Conservation (phyloP, 2,113 vertebrate species). For the Rutilus rutilus region DNA sequence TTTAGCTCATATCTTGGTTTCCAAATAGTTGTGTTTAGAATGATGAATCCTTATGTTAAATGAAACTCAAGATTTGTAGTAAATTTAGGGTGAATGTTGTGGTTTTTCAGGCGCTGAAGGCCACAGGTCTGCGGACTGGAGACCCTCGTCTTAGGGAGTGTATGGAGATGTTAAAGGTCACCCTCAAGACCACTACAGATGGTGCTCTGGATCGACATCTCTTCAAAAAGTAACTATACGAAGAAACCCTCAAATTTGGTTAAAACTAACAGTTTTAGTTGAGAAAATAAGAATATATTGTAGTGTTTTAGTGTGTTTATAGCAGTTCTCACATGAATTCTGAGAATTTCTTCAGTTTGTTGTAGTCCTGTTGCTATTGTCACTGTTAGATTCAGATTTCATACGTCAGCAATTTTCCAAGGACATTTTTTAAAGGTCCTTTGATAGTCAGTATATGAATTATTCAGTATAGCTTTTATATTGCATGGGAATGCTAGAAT, state of each 20-base stretch:
- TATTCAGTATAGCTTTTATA: neutral
- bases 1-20: neutral
- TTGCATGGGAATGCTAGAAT: neutral
- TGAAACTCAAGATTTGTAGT: neutral
- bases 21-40: neutral
- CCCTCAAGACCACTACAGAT: constrained; percentile 92
- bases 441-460: neutral
- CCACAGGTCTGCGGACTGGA: constrained; percentile 94
- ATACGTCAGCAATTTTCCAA: neutral
- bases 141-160: constrained; percentile 97
- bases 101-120: constrained; percentile 87
- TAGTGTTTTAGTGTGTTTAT: neutral
- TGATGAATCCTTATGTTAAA: neutral
- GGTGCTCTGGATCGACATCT: constrained; percentile 96
- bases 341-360: neutral
- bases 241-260: neutral
- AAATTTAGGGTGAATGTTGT: neutral
- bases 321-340: neutral
- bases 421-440: constrained; percentile 1
- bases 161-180: constrained; percentile 98
- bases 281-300: neutral
- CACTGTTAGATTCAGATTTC: neutral
- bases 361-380: neutral
- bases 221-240: constrained; percentile 91
- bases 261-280: neutral